phyloP scores from a whole-genome alignment of 2,797 vertebrate species.

The Xenopus petersii region DNA sequence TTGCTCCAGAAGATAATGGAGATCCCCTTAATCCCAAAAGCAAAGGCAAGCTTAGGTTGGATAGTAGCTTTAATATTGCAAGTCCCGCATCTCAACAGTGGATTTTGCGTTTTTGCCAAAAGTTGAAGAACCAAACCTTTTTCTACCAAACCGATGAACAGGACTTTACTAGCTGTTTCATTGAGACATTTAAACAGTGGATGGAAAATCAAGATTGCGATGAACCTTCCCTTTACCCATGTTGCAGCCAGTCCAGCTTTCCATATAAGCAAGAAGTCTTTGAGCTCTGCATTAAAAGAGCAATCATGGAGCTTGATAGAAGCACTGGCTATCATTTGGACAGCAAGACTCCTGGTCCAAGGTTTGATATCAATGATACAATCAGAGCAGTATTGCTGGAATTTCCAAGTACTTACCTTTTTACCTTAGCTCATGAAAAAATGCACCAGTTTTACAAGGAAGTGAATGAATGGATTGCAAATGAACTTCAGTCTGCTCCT shows the following conservation, averaged over 20 bases:
- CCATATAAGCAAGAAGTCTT: conserved; percentile 95
- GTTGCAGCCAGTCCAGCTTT: conserved; percentile 95
- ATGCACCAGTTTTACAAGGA: conserved; percentile 94
- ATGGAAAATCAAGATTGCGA: conserved; percentile 98
- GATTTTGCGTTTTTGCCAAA: conserved; percentile 96
- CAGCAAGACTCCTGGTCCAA: conserved; percentile 91
- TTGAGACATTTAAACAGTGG: conserved; percentile 98
- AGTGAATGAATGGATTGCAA: conserved; percentile 87
- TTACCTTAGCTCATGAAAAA: conserved; percentile 94
- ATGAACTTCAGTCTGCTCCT: conserved; percentile 83
- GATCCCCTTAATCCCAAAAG: conserved; percentile 96
- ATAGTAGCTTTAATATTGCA: conserved; percentile 86
- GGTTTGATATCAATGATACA: conserved; percentile 95
- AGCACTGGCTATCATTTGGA: conserved; percentile 92
- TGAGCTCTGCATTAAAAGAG: conserved; percentile 93
- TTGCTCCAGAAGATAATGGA: conserved; percentile 85
- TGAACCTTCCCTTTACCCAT: conserved; percentile 87
- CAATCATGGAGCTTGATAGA: conserved; percentile 96
- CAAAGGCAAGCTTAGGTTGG: conserved; percentile 87
- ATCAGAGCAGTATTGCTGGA: conserved; percentile 92
- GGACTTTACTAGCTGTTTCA: conserved; percentile 98
- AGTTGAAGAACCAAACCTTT: conserved; percentile 92
- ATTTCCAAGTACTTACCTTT: conserved; percentile 93
- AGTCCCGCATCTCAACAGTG: conserved; percentile 90
- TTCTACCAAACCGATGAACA: conserved; percentile 90